Evolutionary conservation across 1,140 invertebrate species (phyloP).

Genomic region (Magallana gigas): DNA sequence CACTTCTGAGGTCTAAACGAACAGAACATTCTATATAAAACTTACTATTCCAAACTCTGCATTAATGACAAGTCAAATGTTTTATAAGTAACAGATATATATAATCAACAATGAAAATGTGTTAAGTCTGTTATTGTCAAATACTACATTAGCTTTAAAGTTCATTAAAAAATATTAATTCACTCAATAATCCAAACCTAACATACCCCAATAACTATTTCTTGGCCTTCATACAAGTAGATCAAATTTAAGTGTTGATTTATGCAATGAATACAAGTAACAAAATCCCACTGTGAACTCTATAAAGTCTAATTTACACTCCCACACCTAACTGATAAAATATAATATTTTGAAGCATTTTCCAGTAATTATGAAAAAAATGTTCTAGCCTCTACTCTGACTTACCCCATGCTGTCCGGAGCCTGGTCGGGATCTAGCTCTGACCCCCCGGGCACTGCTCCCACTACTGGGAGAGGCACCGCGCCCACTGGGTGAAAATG

Average conservation of each 20-base stretch:
- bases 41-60: conserved; percentile 32
- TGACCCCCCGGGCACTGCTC: conserved; percentile 62
- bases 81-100: not conserved
- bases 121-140: too few species aligned
- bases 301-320: not conserved
- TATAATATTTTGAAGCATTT: too few species aligned
- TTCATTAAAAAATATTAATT: not conserved
- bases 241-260: too few species aligned
- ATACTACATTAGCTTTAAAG: too few species aligned
- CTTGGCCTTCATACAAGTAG: not conserved
- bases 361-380: not conserved
- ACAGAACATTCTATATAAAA: not conserved
- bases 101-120: too few species aligned
- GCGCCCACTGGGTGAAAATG: conserved; percentile 71
- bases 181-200: not conserved
- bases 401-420: conserved; percentile 71
- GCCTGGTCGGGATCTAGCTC: conserved; percentile 67
- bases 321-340: not conserved
- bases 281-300: not conserved
- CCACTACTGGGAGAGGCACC: conserved; percentile 74
- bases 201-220: conserved; percentile 8
- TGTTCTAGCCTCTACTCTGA: not conserved
- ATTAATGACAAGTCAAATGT: not conserved
- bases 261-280: not conserved
- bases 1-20: conserved; percentile 23